Base-by-base conservation (phyloP, 2,113 vertebrate genomes). In the Erythrolamprus reginae region DNA sequence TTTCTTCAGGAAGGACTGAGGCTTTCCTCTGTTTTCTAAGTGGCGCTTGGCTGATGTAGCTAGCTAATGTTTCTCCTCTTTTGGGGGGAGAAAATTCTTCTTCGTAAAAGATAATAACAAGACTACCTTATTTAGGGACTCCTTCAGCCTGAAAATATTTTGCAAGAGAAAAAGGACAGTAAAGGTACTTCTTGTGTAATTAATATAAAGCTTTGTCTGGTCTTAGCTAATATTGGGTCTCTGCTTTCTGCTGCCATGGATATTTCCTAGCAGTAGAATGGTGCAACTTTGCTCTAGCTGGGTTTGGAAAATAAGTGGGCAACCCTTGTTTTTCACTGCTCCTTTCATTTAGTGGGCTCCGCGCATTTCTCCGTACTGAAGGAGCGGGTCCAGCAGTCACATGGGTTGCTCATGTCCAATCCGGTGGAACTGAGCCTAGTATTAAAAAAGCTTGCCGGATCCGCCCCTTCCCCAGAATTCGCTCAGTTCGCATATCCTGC, bases 1-100 rank as follows among this genome's bases (percentile, higher is more conserved):
- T 94, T 53, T 70, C 45, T 0, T 0, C 94, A 92, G 90, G 90
- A 95, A 95, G 88, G 90, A 94, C 90, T 65, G 90, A 86, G 82
- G 90, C 91, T 93, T 93, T 93, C 1, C 0, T 91, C 26, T 7
- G 19, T 95, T 88, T 51, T 88, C 33, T 51, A 2, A 52, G 56
- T 1, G 51, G 50, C 65, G 70, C 89, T 61, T 88, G 90, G 2
- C 0, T 89, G 56, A 33, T 82, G 38, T 70, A 48, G 48, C 84
- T 89, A 82, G 92, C 92, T 92, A 89, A 86, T n/a, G 26, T 42
- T 87, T 82, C 19, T 82, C 52, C 52, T 87, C 55, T 77, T 28
- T 65, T n/a, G 2, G 61, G 61, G 2, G 61, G 61, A 28, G 5
- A 52, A 86, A 86, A 50, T 12, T 55, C 52, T 38, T 77, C 33